A percentile compares a stretch with the other conserved stretches of the same genome.
Conservation (phyloP, 2,888 invertebrate genomes). For the Aphodius granarius region DNA sequence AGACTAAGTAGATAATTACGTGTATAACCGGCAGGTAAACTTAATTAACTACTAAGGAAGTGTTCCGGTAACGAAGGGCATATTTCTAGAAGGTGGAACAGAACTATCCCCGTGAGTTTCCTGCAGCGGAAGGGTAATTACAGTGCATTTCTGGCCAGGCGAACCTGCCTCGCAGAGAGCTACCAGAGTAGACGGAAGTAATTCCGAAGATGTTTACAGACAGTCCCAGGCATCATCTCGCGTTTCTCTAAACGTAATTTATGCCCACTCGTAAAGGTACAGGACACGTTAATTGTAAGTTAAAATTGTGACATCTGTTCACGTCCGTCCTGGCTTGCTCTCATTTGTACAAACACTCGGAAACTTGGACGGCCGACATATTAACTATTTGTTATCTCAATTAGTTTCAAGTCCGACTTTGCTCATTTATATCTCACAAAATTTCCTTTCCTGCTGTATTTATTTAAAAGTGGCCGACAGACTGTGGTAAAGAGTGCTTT, state of each 20-base stretch:
- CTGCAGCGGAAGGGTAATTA: background rate
- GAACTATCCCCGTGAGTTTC: background rate
- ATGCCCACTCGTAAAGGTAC: slow-evolving; percentile 7
- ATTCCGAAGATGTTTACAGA: background rate
- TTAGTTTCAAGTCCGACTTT: background rate
- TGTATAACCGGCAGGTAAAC: background rate
- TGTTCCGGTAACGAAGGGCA: background rate
- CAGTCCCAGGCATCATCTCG: background rate
- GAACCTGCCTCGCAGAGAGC: background rate
- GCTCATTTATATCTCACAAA: background rate
- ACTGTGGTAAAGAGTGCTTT: background rate
- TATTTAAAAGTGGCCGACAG: background rate
- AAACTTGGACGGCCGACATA: background rate
- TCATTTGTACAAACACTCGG: background rate
- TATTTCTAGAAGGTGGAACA: background rate
- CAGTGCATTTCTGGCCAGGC: background rate
- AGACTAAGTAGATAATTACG: background rate
- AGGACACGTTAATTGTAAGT: slow-evolving; percentile 12
- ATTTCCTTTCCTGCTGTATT: too few species aligned
- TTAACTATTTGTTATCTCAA: background rate
- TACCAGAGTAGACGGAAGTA: background rate
- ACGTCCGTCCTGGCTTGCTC: background rate
- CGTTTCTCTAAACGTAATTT: background rate
- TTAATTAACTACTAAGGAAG: background rate
- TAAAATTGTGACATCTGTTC: slow-evolving; percentile 12